These are phyloP conservation scores for Poecile montanus DNA, from an alignment of 2,797 vertebrate species.

Conservation along the genomic window DNA sequence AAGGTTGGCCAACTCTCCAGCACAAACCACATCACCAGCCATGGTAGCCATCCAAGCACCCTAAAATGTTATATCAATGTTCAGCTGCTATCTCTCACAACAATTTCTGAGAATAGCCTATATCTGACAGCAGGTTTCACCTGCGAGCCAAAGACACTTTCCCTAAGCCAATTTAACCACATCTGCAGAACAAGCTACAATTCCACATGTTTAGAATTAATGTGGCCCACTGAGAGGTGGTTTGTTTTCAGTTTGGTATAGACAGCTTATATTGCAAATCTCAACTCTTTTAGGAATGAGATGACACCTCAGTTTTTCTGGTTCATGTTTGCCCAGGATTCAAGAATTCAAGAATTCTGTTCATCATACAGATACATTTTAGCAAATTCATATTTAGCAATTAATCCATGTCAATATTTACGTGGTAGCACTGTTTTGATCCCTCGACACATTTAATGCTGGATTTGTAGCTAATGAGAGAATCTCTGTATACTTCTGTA, in stretches of 20 bases:
- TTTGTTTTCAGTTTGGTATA: background rate
- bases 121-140: background rate
- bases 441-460: background rate
- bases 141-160: background rate
- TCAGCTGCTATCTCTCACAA: background rate
- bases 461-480: background rate
- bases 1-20: background rate
- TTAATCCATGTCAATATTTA: background rate
- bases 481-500: background rate
- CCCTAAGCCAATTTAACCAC: background rate
- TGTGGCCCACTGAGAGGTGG: background rate
- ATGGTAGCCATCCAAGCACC: background rate
- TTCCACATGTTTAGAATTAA: background rate
- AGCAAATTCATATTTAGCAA: background rate
- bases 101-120: background rate
- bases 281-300: background rate
- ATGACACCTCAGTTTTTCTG: background rate
- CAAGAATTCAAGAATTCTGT: background rate
- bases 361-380: background rate
- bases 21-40: background rate
- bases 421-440: background rate
- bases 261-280: background rate
- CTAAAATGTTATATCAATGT: background rate
- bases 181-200: background rate
- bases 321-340: background rate